These are phyloP conservation scores for Theocolax elegans DNA, from an alignment of 1,140 invertebrate genomes.

Conservation along the genomic window DNA sequence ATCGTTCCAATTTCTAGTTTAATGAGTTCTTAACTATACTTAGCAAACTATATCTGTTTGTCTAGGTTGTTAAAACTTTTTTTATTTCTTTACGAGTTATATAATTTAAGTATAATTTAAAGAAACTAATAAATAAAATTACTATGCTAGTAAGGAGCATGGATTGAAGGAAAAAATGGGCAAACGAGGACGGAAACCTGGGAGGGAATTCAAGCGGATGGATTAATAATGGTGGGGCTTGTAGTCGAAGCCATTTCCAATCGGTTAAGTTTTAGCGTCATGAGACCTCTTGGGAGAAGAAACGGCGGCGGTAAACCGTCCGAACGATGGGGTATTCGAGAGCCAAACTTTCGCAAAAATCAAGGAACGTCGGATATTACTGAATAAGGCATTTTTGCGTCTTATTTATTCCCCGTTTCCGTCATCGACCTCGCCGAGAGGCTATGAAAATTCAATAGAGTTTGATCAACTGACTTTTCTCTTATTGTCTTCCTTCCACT, in stretches of 20 bases:
- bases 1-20: too few relatives aligned
- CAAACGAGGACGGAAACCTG: too few relatives aligned
- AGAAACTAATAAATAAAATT: too few relatives aligned
- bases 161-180: too few relatives aligned
- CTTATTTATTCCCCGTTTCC: not conserved
- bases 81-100: too few relatives aligned
- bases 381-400: not conserved
- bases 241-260: conserved; percentile 1
- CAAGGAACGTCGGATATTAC: not conserved
- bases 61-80: too few relatives aligned
- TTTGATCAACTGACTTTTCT: not conserved
- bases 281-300: not conserved
- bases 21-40: too few relatives aligned
- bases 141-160: too few relatives aligned
- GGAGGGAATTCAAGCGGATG: too few relatives aligned
- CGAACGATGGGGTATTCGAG: not conserved
- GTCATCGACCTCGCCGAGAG: not conserved
- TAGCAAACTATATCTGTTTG: too few relatives aligned
- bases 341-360: conserved; percentile 9
- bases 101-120: too few relatives aligned
- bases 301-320: not conserved
- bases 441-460: conserved; percentile 18
- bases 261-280: conserved; percentile 7
- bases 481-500: not conserved
- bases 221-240: too few relatives aligned